Conservation (phyloP, 2,113 vertebrate genomes). For the Nanger granti region DNA sequence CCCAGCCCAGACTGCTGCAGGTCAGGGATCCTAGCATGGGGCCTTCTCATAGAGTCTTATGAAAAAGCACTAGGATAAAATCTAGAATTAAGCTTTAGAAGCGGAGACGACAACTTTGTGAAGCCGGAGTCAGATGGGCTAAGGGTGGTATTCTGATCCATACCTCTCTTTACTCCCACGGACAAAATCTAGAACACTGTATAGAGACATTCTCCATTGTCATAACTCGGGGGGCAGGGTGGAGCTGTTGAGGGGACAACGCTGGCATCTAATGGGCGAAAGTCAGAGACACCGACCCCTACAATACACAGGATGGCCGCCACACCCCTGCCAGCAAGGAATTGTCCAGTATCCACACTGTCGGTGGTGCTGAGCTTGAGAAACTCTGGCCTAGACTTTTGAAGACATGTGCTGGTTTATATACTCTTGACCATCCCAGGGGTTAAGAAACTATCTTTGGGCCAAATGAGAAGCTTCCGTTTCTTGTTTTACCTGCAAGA, state of each 20-base stretch:
- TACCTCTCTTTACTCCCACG: neutral
- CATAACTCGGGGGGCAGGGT: accelerated
- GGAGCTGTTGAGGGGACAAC: neutral
- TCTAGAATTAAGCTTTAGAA: neutral
- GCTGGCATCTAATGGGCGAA: neutral
- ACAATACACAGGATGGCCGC: neutral
- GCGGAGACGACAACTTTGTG: accelerated
- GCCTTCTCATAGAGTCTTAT: accelerated
- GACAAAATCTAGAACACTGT: neutral
- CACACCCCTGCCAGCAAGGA: no score
- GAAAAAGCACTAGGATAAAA: neutral
- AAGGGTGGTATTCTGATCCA: accelerated
- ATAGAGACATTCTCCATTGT: neutral
- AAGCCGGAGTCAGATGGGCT: neutral
- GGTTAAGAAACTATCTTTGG: neutral
- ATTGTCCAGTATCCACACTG: neutral
- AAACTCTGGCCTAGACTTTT: neutral
- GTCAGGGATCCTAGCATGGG: neutral
- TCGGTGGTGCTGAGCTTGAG: neutral
- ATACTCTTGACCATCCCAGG: neutral
- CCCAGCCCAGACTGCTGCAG: neutral
- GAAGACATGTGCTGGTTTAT: neutral
- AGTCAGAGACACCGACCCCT: neutral
- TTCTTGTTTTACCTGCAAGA: neutral
- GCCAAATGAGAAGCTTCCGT: neutral